A percentile compares a stretch with the other conserved stretches of the same genome.
phyloP scores from a whole-genome alignment of 2,113 vertebrate species.

The Rhabdomys dilectus region DNA sequence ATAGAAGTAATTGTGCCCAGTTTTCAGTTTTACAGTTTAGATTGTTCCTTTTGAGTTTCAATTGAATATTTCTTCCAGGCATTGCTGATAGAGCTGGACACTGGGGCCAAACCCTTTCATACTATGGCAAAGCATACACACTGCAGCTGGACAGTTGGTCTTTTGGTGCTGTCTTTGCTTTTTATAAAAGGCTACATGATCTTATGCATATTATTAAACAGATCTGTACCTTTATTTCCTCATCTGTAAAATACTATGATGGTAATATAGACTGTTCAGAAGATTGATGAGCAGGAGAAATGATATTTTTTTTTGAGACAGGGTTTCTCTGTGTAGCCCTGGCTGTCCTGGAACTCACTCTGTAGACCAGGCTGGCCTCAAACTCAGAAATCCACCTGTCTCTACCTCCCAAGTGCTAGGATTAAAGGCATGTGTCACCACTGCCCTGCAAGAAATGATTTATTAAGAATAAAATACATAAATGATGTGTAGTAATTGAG shows the following conservation, averaged over 20 bases:
- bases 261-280: not conserved
- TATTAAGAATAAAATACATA: not conserved
- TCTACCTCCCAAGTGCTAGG: no score
- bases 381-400: no score
- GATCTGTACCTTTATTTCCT: constrained; percentile 13
- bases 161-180: not conserved
- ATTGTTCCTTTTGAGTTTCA: not conserved
- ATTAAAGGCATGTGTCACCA: no score
- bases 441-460: not conserved
- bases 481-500: not conserved
- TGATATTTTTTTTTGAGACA: no score
- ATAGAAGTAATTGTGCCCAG: not conserved
- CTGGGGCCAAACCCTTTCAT: not conserved
- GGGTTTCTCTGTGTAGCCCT: no score
- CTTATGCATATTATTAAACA: not conserved
- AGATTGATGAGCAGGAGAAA: not conserved
- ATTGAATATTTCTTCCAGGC: not conserved
- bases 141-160: not conserved
- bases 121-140: not conserved
- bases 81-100: not conserved
- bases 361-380: no score
- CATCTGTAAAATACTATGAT: not conserved
- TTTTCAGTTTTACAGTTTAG: constrained; percentile 9
- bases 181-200: not conserved
- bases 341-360: no score